Evolutionary conservation across 2,113 vertebrate species (phyloP).

Genomic region (Mesitornis unicolor): DNA sequence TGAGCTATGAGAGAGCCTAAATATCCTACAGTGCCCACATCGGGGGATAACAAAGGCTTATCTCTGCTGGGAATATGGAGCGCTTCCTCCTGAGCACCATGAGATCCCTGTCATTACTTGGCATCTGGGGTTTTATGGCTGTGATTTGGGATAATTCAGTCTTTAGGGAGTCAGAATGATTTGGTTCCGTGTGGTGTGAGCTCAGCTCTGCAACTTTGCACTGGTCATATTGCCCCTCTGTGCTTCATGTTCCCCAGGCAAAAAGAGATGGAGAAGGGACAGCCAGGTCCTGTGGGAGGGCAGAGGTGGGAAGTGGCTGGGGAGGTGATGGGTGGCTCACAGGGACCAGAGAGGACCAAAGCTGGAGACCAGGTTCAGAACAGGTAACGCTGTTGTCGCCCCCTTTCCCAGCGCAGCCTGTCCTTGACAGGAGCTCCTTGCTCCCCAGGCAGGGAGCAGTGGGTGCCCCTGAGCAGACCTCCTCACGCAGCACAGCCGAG

Average conservation of each 20-base stretch:
- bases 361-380: neutral
- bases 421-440: neutral
- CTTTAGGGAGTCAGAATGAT: neutral
- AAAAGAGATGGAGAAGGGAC: neutral
- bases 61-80: fast-evolving
- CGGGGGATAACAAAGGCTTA: neutral
- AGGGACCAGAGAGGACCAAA: neutral
- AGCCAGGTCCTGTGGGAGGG: neutral
- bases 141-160: neutral
- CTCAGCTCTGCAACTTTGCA: neutral
- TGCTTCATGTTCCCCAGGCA: neutral
- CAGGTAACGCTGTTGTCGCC: fast-evolving
- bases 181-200: fast-evolving
- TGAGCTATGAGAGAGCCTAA: neutral
- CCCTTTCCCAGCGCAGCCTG: neutral
- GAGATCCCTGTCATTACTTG: fast-evolving
- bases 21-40: fast-evolving
- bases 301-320: neutral
- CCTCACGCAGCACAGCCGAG: too few relatives aligned
- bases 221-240: neutral
- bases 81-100: neutral
- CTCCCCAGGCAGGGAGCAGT: neutral
- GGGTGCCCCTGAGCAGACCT: neutral
- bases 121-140: neutral
- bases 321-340: neutral